Evolutionary conservation across 2,113 vertebrate genomes (phyloP).

Genomic region (Ceyx cyanopectus): DNA sequence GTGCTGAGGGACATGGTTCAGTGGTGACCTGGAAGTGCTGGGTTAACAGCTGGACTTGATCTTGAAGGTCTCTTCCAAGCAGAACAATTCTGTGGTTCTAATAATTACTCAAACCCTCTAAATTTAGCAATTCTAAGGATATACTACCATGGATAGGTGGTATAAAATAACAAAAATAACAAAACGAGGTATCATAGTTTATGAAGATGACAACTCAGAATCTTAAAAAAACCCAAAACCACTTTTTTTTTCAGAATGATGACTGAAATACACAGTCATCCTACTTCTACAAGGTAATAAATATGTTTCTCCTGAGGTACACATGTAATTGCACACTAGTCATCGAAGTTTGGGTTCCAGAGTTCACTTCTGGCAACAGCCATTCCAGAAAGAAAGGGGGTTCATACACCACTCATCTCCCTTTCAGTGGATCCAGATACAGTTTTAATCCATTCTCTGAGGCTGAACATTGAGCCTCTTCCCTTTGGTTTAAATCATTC

Average conservation of each 20-base stretch:
- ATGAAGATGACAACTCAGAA: background rate
- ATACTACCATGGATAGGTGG: background rate
- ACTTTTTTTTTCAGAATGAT: background rate
- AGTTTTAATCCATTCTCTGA: background rate
- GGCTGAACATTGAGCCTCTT: background rate
- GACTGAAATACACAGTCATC: background rate
- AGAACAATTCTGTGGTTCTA: background rate
- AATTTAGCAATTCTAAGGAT: background rate
- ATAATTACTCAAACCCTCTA: background rate
- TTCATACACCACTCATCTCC: background rate
- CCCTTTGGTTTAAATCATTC: background rate
- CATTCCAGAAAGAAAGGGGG: background rate
- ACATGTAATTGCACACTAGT: background rate
- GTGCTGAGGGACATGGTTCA: background rate
- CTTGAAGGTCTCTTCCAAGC: background rate
- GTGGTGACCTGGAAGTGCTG: background rate
- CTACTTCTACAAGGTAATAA: background rate
- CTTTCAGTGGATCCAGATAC: background rate
- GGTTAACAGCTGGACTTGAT: background rate
- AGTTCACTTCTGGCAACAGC: background rate
- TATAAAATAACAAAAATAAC: background rate
- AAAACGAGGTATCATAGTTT: background rate
- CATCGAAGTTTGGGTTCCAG: background rate
- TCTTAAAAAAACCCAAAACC: no score
- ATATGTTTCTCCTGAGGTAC: background rate